phyloP scores from a whole-genome alignment of 2,888 invertebrate species.

The Vannuccia rotundouncinata region DNA sequence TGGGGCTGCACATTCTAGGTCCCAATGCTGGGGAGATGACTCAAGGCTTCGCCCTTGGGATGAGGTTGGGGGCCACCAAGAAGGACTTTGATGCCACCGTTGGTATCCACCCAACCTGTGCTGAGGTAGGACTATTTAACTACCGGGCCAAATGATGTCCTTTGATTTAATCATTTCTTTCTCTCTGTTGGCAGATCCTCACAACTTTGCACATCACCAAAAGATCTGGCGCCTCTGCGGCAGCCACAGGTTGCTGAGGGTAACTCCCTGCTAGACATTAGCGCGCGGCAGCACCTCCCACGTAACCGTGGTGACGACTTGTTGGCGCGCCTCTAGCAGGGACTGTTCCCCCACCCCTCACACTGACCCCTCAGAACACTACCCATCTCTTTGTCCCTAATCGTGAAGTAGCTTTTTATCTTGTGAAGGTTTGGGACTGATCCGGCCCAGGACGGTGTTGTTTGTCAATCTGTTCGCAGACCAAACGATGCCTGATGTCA shows the following conservation, averaged over 20 bases:
- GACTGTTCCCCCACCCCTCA: too few relatives aligned
- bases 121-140: constrained; percentile 58
- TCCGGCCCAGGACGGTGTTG: too few relatives aligned
- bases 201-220: constrained; percentile 81
- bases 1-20: constrained; percentile 61
- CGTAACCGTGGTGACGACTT: too few relatives aligned
- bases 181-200: constrained; percentile 62
- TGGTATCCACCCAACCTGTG: constrained; percentile 64
- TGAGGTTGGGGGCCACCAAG: constrained; percentile 58
- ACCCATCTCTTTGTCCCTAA: too few relatives aligned
- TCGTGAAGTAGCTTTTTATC: too few relatives aligned
- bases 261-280: constrained; percentile 59
- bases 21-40: constrained; percentile 64
- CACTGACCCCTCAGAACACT: too few relatives aligned
- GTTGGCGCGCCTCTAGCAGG: too few relatives aligned
- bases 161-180: background rate
- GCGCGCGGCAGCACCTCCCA: background rate
- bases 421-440: too few relatives aligned
- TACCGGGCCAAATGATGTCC: background rate
- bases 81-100: constrained; percentile 61
- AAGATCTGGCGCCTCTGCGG: constrained; percentile 78
- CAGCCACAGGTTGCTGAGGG: constrained; percentile 88
- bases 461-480: too few relatives aligned
- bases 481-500: too few relatives aligned
- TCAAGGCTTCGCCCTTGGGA: constrained; percentile 62